Evolutionary conservation across 2,888 invertebrate genomes (phyloP).

Genomic region (Leptinotarsa haldemani): DNA sequence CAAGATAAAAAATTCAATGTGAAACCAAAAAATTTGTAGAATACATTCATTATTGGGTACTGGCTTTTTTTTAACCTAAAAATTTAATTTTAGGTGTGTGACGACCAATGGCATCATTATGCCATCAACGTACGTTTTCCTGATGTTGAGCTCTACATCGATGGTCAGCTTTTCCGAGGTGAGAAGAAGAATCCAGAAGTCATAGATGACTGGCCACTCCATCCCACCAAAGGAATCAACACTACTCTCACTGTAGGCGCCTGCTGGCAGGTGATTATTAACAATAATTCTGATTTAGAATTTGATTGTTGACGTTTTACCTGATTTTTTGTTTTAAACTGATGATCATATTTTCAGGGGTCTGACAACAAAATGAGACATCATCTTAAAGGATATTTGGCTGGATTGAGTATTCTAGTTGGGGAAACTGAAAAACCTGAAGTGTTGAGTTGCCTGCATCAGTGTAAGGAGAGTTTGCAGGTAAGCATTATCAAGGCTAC

Average conservation of each 20-base stretch:
- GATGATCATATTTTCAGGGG: conserved; percentile 65
- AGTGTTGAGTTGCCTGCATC: conserved; percentile 81
- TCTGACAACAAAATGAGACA: conserved; percentile 92
- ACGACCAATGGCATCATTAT: conserved; percentile 99
- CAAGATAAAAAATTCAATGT: too few relatives aligned
- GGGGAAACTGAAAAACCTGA: conserved; percentile 80
- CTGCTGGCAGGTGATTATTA: conserved; percentile 88
- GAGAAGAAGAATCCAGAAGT: conserved; percentile 92
- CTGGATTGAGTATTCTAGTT: conserved; percentile 83
- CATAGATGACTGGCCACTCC: conserved; percentile 99
- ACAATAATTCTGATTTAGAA: background rate
- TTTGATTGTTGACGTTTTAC: background rate
- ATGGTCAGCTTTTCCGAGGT: conserved; percentile 77
- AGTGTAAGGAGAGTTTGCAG: conserved; percentile 84
- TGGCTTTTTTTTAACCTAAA: background rate
- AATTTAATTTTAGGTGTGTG: conserved; percentile 78
- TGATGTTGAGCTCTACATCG: conserved; percentile 87
- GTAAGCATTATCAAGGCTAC: conserved; percentile 46
- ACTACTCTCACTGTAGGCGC: conserved; percentile 96
- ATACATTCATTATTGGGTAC: too few relatives aligned
- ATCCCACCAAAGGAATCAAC: conserved; percentile 93
- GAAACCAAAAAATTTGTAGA: too few relatives aligned
- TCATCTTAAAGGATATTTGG: conserved; percentile 88
- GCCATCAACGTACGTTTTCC: conserved; percentile 94
- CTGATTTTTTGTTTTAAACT: background rate